Percentiles rank a stretch among this genome's conserved stretches.
Evolutionary conservation across 2,113 vertebrate genomes (phyloP).

Genomic region (Phyllostomus discolor): DNA sequence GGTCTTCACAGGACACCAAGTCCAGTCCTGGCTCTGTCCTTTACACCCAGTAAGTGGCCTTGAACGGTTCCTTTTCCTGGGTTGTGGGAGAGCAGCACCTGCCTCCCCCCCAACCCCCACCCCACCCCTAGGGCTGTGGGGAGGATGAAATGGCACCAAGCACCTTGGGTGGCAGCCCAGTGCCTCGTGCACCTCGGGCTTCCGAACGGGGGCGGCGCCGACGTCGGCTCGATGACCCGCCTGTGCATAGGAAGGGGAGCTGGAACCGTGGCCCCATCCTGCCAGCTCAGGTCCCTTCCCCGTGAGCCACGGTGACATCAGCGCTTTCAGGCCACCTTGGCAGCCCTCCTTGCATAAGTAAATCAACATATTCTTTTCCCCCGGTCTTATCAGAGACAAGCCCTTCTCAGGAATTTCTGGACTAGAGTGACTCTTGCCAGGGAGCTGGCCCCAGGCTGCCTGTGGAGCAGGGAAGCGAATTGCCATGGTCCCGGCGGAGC

Average conservation of each 20-base stretch:
- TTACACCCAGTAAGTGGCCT: not conserved
- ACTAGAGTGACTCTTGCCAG: not conserved
- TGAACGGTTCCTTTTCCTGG: not conserved
- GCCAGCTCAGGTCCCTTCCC: not conserved
- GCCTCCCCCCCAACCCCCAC: not conserved
- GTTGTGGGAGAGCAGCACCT: not conserved
- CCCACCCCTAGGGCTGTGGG: not conserved
- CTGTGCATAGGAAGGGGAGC: accelerated
- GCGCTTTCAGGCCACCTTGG: slow-evolving; percentile 39
- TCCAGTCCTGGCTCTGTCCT: not conserved
- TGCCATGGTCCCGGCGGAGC: not conserved
- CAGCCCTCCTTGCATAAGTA: not conserved
- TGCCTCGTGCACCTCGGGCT: not conserved
- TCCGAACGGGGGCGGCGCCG: not conserved
- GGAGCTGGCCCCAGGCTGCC: not conserved
- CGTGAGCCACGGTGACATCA: not conserved
- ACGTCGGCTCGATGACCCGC: not conserved
- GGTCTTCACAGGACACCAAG: not conserved
- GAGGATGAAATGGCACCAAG: not conserved
- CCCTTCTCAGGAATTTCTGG: slow-evolving; percentile 56
- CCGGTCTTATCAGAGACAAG: slow-evolving; percentile 33
- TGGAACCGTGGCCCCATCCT: not conserved
- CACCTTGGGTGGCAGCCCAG: not conserved
- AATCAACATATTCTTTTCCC: slow-evolving; percentile 47
- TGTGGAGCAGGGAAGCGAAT: not conserved